Evolutionary conservation across 2,797 vertebrate genomes (phyloP), one percentile per base, ranked within the genome.

Genomic region (Lophotriccus pileatus): DNA sequence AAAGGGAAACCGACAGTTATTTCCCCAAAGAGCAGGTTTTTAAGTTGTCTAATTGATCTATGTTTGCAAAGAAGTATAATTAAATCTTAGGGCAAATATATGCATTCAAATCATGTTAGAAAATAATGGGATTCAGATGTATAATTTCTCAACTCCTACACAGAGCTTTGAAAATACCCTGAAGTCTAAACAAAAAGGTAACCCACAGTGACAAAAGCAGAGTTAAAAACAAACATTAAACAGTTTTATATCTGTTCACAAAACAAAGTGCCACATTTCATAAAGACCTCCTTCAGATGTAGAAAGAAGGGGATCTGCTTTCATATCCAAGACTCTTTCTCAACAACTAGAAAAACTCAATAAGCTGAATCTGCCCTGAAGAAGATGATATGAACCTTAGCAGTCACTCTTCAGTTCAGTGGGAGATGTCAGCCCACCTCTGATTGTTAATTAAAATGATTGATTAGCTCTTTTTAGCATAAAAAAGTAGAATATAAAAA

Each of bases 381-480:
- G 82, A 58, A 88, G 46, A 82, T 64, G 56, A 78, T 67, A 90
- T 7, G 39, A 91, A 90, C 34, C 24, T 93, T 89, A 50, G 30
- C 53, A 90, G 47, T 50, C 63, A 46, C 20, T 73, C 62, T 88
- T 84, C 36, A 84, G 41, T 90, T 90, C 62, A 80, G 68, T 59
- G 46, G 68, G 76, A 94, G 47, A 90, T 46, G 43, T 96, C 43
- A 68, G 50, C 53, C 91, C 89, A 84, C 85, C 52, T 86, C 59
- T 92, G 55, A 21, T 70, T 95, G 44, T 73, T 92, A 96, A 94
- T 96, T 94, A 91, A 73, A 80, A 84, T 96, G 91, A 94, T 82
- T 96, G 76, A 82, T 85, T 87, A 72, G 14, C 46, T 80, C 34
- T 92, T 56, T 74, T 96, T 95, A 78, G 67, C 59, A 89, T 70